A percentile compares a stretch with the other conserved stretches of the same genome.
phyloP scores from a whole-genome alignment of 2,113 vertebrate species.

The Rhinogobius similis region DNA sequence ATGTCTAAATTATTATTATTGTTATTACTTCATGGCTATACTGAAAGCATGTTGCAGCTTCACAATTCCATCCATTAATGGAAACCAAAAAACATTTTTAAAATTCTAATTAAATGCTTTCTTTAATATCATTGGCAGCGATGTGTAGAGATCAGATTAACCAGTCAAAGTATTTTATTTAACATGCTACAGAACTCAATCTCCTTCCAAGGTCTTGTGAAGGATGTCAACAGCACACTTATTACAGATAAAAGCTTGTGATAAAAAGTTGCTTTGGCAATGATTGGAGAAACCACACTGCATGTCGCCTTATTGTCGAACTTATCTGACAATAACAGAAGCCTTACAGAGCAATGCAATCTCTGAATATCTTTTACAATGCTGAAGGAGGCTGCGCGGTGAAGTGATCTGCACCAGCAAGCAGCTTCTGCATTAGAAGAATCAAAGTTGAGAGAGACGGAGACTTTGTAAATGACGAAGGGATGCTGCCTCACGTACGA shows the following conservation, averaged over 20 bases:
- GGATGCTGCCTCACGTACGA: background rate
- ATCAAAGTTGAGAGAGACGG: background rate
- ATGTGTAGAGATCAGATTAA: constrained; percentile 8
- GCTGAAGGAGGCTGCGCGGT: background rate
- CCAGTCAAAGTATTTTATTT: constrained; percentile 5
- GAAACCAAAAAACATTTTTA: background rate
- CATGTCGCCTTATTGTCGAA: constrained; percentile 2
- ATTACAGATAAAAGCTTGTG: background rate
- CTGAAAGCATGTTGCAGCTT: background rate
- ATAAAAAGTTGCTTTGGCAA: background rate
- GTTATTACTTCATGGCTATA: background rate
- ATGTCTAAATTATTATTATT: background rate
- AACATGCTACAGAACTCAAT: background rate
- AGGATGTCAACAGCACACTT: background rate
- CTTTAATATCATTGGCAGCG: background rate
- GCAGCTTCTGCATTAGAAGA: background rate
- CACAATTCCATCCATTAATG: background rate
- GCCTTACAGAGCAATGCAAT: background rate
- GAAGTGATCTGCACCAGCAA: constrained; percentile 7
- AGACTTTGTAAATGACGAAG: background rate
- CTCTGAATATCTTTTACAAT: background rate
- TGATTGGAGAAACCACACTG: constrained; percentile 1
- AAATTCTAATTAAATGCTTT: background rate
- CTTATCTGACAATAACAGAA: constrained; percentile 6
- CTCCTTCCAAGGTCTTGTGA: constrained; percentile 4